A percentile compares a stretch with the other conserved stretches of the same genome.
Conservation (phyloP, 2,888 invertebrate genomes). For the Drosophila buzzatii region DNA sequence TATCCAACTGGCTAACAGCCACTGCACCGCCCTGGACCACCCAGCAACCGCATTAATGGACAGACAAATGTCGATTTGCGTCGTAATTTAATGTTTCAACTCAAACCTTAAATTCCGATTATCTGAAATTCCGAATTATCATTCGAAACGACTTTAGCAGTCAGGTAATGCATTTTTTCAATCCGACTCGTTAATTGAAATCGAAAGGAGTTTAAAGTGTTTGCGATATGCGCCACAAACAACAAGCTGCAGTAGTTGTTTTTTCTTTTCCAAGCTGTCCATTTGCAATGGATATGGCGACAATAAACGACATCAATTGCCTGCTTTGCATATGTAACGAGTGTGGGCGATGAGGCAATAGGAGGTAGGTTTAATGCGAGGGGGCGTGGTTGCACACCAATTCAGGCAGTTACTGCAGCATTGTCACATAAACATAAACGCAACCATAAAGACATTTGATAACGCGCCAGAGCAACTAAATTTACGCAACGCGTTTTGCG, state of each 20-base stretch:
- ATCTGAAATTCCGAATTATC: conserved; percentile 31
- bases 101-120: conserved; percentile 18
- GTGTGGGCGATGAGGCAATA: background rate
- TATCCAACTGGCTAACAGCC: conserved; percentile 23
- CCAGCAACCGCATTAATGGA: conserved; percentile 32
- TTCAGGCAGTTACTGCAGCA: conserved; percentile 8
- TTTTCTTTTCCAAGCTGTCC: conserved; percentile 40
- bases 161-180: conserved; percentile 11
- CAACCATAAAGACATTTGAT: conserved; percentile 27
- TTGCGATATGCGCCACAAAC: conserved; percentile 37
- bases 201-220: conserved; percentile 59
- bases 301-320: conserved; percentile 47
- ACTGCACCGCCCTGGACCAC: conserved; percentile 37
- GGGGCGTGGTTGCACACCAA: background rate
- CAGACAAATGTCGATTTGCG: conserved; percentile 34
- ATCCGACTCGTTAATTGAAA: conserved; percentile 56
- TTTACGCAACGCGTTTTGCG: conserved; percentile 49
- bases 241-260: conserved; percentile 6
- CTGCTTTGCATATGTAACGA: conserved; percentile 5
- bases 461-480: conserved; percentile 6
- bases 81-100: conserved; percentile 1
- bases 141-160: conserved; percentile 9
- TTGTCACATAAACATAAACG: conserved; percentile 21
- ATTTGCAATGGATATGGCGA: conserved; percentile 30
- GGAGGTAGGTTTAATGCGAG: background rate